Conservation (phyloP, 2,888 invertebrate species). For the Crematogaster levior region DNA sequence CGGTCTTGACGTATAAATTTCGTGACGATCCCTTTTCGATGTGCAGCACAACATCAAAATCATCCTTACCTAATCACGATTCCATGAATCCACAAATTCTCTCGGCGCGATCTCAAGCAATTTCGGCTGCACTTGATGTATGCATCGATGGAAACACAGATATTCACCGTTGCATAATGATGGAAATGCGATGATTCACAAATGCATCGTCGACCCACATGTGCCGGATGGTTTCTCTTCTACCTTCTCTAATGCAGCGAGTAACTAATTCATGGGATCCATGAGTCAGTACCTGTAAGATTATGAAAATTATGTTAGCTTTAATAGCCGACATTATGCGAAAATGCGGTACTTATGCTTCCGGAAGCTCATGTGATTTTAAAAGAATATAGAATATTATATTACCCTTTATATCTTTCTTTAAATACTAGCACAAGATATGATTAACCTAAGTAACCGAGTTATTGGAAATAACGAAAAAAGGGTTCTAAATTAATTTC, state of each 20-base stretch:
- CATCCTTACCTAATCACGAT: slow-evolving; percentile 55
- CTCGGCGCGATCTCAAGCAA: slow-evolving; percentile 28
- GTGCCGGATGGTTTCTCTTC: slow-evolving; percentile 28
- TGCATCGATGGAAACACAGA: not conserved
- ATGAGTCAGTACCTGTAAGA: slow-evolving; percentile 45
- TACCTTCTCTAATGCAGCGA: not conserved
- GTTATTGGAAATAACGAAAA: not conserved
- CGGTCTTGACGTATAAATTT: slow-evolving; percentile 43
- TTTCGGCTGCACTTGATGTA: slow-evolving; percentile 28
- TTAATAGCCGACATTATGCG: not conserved
- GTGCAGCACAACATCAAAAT: slow-evolving; percentile 13
- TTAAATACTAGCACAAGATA: not conserved
- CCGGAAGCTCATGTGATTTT: not conserved
- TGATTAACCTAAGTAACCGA: not conserved
- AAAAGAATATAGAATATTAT: not conserved
- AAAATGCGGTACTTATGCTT: not conserved
- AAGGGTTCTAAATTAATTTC: not conserved
- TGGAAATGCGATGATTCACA: slow-evolving; percentile 59
- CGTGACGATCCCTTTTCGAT: not conserved
- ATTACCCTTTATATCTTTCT: not conserved
- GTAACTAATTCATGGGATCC: slow-evolving; percentile 32
- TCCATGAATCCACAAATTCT: slow-evolving; percentile 14
- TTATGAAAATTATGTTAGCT: slow-evolving; percentile 35
- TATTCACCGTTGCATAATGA: slow-evolving; percentile 59
- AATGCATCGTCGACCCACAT: slow-evolving; percentile 50